Percentiles rank a stretch among this genome's conserved stretches.
Evolutionary conservation across 2,888 invertebrate species (phyloP).

Genomic region (Pteria penguin): DNA sequence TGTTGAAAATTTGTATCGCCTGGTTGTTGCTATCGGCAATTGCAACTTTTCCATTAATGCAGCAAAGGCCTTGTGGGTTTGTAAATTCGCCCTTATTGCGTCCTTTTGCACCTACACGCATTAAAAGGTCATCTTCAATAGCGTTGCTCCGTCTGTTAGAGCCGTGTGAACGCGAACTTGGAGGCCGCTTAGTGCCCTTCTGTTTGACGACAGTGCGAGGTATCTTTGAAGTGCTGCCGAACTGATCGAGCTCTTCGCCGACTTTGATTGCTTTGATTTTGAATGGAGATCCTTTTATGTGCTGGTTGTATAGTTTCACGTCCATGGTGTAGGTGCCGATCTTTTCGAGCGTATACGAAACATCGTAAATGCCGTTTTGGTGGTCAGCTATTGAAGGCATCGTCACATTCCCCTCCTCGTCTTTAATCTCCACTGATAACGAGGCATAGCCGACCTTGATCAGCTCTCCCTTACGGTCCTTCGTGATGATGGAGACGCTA

Average conservation of each 20-base stretch:
- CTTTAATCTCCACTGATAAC: constrained; percentile 71
- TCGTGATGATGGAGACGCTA: constrained; percentile 79
- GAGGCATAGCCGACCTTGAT: constrained; percentile 76
- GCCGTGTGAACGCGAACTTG: constrained; percentile 79
- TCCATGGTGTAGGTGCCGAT: constrained; percentile 79
- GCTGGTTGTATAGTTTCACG: constrained; percentile 79
- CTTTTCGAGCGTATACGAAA: constrained; percentile 78
- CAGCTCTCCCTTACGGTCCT: constrained; percentile 77
- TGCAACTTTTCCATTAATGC: constrained; percentile 79
- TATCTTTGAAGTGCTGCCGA: constrained; percentile 73
- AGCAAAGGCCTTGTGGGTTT: constrained; percentile 82
- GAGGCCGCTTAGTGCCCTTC: constrained; percentile 78
- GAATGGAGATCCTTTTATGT: constrained; percentile 81
- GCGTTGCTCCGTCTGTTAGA: constrained; percentile 79
- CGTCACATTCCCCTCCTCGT: constrained; percentile 63
- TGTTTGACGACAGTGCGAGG: constrained; percentile 79
- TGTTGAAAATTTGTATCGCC: constrained; percentile 79
- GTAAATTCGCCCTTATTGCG: constrained; percentile 82
- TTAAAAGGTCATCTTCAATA: constrained; percentile 81
- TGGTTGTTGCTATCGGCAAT: constrained; percentile 82
- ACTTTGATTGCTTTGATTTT: constrained; percentile 74
- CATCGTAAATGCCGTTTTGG: constrained; percentile 79
- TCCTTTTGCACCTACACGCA: constrained; percentile 81
- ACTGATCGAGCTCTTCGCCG: constrained; percentile 71
- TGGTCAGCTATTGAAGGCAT: constrained; percentile 75